A percentile compares a stretch with the other conserved stretches of the same genome.
phyloP scores from a whole-genome alignment of 1,140 invertebrate genomes.

The Sitodiplosis mosellana region DNA sequence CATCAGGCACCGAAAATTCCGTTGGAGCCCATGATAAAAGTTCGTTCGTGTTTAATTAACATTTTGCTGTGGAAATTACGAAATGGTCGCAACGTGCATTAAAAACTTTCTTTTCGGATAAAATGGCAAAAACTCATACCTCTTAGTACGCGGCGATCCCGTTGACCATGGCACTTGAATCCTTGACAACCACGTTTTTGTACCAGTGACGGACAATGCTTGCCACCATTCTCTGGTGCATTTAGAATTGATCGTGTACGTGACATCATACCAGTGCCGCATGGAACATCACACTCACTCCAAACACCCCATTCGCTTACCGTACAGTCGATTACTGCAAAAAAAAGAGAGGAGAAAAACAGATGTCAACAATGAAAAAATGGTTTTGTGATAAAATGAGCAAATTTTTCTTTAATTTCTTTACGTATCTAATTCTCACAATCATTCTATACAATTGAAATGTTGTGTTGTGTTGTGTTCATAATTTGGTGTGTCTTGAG shows the following conservation, averaged over 20 bases:
- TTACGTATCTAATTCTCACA: too few relatives aligned
- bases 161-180: conserved; percentile 43
- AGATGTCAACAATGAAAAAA: too few relatives aligned
- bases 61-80: background rate
- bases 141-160: conserved; percentile 40
- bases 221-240: conserved; percentile 51
- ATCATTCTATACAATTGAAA: too few relatives aligned
- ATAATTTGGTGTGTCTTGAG: too few relatives aligned
- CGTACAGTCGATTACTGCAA: conserved; percentile 57
- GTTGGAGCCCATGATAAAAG: too few relatives aligned
- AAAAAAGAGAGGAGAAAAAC: background rate
- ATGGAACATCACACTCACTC: conserved; percentile 53
- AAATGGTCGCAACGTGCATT: too few relatives aligned
- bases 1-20: too few relatives aligned
- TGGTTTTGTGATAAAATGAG: too few relatives aligned
- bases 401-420: too few relatives aligned
- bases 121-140: conserved; percentile 27
- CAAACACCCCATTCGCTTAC: conserved; percentile 58
- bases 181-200: conserved; percentile 56
- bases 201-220: conserved; percentile 49
- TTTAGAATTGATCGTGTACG: conserved; percentile 38
- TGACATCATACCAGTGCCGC: conserved; percentile 56
- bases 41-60: too few relatives aligned
- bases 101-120: background rate
- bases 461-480: too few relatives aligned